These are phyloP conservation scores for Platichthys stellatus DNA, from an alignment of 2,113 vertebrate genomes.

Conservation along the genomic window DNA sequence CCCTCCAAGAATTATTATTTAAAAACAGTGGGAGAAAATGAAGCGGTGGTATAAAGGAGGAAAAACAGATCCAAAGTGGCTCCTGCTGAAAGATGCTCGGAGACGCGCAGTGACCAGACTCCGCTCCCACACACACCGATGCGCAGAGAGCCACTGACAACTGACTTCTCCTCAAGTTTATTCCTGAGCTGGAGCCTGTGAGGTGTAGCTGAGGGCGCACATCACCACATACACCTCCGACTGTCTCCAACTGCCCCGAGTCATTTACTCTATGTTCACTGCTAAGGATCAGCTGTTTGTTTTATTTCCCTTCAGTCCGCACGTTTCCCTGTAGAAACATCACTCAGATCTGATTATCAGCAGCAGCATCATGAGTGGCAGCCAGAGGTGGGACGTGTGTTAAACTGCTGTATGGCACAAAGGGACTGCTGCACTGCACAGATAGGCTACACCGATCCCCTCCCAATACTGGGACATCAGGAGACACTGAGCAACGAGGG, in stretches of 20 bases:
- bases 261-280: neutral
- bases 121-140: slow-evolving; percentile 63
- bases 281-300: no score
- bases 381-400: neutral
- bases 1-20: neutral
- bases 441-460: neutral
- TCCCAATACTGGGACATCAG: no score
- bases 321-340: neutral
- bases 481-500: no score
- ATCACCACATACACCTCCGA: neutral
- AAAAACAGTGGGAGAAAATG: slow-evolving; percentile 19
- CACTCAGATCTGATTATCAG: neutral
- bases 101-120: slow-evolving; percentile 29
- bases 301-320: neutral
- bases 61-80: slow-evolving; percentile 20
- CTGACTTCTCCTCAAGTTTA: slow-evolving; percentile 65
- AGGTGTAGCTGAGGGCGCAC: slow-evolving; percentile 25
- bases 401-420: neutral
- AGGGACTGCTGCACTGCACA: neutral
- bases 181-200: slow-evolving; percentile 37
- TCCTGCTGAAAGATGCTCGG: slow-evolving; percentile 4
- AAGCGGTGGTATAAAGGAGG: neutral
- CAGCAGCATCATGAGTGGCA: neutral
- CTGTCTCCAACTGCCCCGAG: neutral
- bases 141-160: slow-evolving; percentile 44